Evolutionary conservation across 92 coral and sea anemone genomes (phyloP), one percentile per base, ranked within the genome.

Genomic region (Bergia puertoricense): DNA sequence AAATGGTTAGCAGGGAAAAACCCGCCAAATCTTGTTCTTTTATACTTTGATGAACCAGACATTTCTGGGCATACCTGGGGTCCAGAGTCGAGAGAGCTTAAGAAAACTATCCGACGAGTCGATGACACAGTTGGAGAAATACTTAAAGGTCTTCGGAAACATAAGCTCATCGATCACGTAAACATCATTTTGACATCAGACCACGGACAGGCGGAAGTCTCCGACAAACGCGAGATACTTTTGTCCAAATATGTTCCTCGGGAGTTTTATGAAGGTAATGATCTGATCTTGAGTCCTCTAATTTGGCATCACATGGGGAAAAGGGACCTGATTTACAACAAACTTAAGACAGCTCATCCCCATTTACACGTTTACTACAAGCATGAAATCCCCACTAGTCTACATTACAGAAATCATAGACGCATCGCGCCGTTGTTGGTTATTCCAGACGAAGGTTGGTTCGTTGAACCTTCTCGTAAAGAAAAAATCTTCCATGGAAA

Each of bases 21-120:
- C n/a, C 98, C 99, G 5, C 99, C 99, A 7, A 96, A 92, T 80
- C 93, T 96, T 88, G 82, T 95, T 45, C 93, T 95, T 30, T 46
- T 94, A 51, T 95, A 96, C 74, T 95, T 96, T 84, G 98, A 93
- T 72, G 95, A 92, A 73, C 94, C 98, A 3, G 99, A 95, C 83
- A 90, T 92, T 62, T 86, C 88, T 6, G 97, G 96, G 6, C 99
- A 96, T 85, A 50, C 16, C 8, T 45, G 86, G 85, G 98, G 98
- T 0, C 92, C 91, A 74, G 86, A 83, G 8, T 94, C 97, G 22
- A n/a, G 54, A 48, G 90, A 95, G 57, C 72, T 93, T 15, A 57
- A 86, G 44, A 37, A 81, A 46, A 88, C 82, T 30, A 91, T 96
- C 8, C 87, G 57, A 15, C 73, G 73, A 48, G 88, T 95, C 37